Evolutionary conservation across 1,140 invertebrate genomes (phyloP).

Genomic region (Drosophila watanabei): DNA sequence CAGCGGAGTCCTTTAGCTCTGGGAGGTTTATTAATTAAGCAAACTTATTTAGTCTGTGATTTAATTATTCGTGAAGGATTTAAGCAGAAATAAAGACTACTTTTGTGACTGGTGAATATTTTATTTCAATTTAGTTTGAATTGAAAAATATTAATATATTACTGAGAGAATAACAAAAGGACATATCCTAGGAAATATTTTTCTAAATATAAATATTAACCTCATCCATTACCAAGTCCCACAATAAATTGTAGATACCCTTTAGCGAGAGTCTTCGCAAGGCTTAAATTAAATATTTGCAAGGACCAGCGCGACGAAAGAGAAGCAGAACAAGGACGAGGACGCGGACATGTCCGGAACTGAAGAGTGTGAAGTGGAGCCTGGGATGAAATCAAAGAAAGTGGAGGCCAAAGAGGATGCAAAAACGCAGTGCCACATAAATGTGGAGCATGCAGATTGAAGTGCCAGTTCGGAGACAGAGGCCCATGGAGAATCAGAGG

Average conservation of each 20-base stretch:
- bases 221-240: constrained; percentile 1
- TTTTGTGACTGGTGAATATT: too few species aligned
- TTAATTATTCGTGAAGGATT: too few species aligned
- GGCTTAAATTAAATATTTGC: constrained; percentile 78
- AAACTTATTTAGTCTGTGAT: neutral
- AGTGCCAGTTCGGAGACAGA: constrained; percentile 51
- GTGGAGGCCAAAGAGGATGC: constrained; percentile 39
- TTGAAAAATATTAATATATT: too few species aligned
- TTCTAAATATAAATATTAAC: neutral
- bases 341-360: neutral
- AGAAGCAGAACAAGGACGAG: neutral
- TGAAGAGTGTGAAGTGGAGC: neutral
- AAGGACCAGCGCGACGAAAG: constrained; percentile 14
- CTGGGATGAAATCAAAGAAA: constrained; percentile 44
- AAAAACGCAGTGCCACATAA: constrained; percentile 71
- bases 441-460: constrained; percentile 80
- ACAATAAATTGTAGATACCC: constrained; percentile 33
- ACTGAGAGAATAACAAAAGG: too few species aligned
- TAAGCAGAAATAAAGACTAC: too few species aligned
- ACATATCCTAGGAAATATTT: neutral
- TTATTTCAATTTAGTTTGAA: too few species aligned
- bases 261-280: constrained; percentile 7
- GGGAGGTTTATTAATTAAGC: neutral
- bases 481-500: constrained; percentile 35
- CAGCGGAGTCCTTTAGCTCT: neutral